Base-by-base conservation (phyloP, 2,797 vertebrate species). In the Buceros bicornis region DNA sequence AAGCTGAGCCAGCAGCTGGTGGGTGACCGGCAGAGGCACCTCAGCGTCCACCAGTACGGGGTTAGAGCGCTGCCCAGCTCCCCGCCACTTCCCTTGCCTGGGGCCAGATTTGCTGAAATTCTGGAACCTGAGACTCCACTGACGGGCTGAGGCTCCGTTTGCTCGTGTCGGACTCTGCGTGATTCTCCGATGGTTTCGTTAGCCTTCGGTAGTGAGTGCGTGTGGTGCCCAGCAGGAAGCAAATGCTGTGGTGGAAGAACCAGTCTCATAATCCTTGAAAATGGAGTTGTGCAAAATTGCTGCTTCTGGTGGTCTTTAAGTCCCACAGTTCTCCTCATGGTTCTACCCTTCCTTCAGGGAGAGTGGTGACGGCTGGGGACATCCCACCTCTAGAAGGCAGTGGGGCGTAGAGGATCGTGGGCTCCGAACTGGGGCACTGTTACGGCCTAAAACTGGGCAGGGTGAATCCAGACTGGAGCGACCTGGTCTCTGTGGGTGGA, bases 231-330 rank as follows among this genome's bases (percentile, higher is more conserved):
- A 0, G 37, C 19, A 22, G 61, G 60, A 67, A 24, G 19, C 3
- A 16, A 29, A 10, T 22, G 10, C n/a, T 61, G 43, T 11, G 50
- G 24, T 10, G 8, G 48, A 58, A 42, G 56, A 48, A 51, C 35
- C 47, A 17, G 8, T n/a, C 40, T 72, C 35, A 5, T 40, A 14
- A 8, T 18, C 35, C 73, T 82, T 60, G 40, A 48, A 58, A 51
- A 50, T 9, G 6, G 0, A 4, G 0, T 22, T 3, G 7, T 20
- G 77, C 62, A 16, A 50, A 40, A 13, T 0, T 0, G 2, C 18
- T 50, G 31, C 76, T n/a, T 42, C 26, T 13, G 31, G 45, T 74
- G 54, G 13, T 22, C 25, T 65, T 15, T 14, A 25, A 5, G 21
- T 31, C 11, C 70, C 25, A 3, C 5, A 4, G 43, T 35, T 65